Conservation (phyloP, 2,797 vertebrate genomes). For the Poeciliopsis paucimaculata region DNA sequence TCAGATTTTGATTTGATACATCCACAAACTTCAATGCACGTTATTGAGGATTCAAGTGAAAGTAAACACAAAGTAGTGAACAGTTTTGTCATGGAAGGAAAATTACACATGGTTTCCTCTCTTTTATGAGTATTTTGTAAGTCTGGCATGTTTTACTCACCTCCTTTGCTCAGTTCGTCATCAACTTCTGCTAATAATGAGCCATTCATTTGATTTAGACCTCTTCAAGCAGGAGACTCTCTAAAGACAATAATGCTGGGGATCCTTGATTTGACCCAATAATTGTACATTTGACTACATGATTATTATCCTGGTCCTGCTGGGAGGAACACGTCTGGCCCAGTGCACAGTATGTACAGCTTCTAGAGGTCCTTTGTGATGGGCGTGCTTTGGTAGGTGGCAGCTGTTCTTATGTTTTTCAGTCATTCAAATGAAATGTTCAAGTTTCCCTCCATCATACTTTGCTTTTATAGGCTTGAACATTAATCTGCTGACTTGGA, state of each 20-base stretch:
- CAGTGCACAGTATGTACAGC: background rate
- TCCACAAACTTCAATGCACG: conserved; percentile 11
- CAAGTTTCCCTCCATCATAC: background rate
- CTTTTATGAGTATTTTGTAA: background rate
- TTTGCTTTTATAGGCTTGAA: background rate
- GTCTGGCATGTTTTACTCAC: background rate
- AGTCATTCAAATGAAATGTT: background rate
- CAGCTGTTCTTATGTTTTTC: background rate
- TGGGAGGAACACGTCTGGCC: background rate
- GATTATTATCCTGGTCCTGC: background rate
- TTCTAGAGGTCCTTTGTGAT: background rate
- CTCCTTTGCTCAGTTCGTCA: background rate
- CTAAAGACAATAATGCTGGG: background rate
- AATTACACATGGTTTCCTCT: background rate
- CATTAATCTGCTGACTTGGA: background rate
- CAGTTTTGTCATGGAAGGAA: background rate
- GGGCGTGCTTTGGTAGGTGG: background rate
- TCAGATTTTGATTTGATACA: background rate
- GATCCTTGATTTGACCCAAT: background rate
- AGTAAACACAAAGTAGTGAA: background rate
- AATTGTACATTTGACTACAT: background rate
- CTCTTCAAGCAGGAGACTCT: background rate
- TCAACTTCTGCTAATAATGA: background rate
- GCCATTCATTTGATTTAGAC: background rate
- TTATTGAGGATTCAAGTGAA: background rate